A percentile compares a stretch with the other conserved stretches of the same genome.
Conservation (phyloP, 2,888 invertebrate species). For the Plebejus anna region DNA sequence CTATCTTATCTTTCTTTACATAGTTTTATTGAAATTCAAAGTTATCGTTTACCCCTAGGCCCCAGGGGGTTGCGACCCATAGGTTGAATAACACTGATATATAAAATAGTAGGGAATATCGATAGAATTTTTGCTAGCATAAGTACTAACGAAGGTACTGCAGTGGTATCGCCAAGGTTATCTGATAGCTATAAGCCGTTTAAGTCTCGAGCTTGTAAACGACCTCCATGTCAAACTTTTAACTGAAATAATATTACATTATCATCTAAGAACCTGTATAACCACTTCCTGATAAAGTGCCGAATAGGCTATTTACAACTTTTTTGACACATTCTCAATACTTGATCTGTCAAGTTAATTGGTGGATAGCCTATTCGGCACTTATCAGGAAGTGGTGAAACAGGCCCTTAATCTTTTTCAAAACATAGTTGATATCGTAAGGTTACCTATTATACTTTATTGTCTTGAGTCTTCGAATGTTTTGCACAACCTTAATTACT, state of each 20-base stretch:
- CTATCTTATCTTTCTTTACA: no score
- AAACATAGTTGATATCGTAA: neutral
- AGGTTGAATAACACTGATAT: neutral
- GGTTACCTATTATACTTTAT: neutral
- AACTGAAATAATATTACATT: neutral
- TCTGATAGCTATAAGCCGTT: constrained; percentile 12
- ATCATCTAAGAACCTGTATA: neutral
- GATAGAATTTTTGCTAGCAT: neutral
- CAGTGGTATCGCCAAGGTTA: constrained; percentile 8
- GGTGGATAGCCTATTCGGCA: no score
- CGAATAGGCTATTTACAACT: no score
- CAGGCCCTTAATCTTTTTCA: neutral
- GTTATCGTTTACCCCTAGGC: no score
- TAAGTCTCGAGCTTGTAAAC: neutral
- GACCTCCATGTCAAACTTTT: neutral
- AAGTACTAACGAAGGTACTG: neutral
- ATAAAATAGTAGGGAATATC: neutral
- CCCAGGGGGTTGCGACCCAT: no score
- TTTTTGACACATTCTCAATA: no score
- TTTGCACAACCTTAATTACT: neutral
- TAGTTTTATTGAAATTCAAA: no score
- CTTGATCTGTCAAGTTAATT: no score
- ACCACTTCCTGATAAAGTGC: no score
- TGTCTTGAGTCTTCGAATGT: neutral
- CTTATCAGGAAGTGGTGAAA: no score